Base-by-base conservation (phyloP, 2,797 vertebrate genomes). In the Phoxinus dragarum region DNA sequence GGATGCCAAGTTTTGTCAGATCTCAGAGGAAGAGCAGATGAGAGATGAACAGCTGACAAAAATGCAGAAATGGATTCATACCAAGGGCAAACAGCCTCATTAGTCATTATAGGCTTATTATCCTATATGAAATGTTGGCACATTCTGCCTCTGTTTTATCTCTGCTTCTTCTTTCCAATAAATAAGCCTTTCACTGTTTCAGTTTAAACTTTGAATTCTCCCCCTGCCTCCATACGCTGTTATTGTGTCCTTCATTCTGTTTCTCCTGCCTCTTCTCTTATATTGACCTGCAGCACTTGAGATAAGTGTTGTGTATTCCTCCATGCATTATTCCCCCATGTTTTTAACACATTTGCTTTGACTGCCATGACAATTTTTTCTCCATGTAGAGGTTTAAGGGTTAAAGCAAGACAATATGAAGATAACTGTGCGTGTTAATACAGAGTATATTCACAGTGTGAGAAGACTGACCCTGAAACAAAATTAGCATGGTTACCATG, bases 21-120 rank as follows among this genome's bases (percentile, higher is more conserved):
- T 86, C 72, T 80, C 44, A 59, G 44, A 68, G 69, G 61, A 81
- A 77, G 56, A 82, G 47, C 21, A 81, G 86, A 78, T 44, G 59
- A 75, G 52, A 71, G 49, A 68, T 82, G 80, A 75, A 82, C 56
- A 69, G 56, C 42, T 72, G 86, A 84, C 75, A 84, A 80, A 88
- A 77, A 82, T 54, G 16, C 42, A 34, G 34, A 82, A 66, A 85
- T 64, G 49, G 82, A 76, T 52, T 76, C 52, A 79, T 56, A 49
- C 73, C 73, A 67, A 23, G 61, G 40, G 78, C 61, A 80, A 31
- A 76, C 72, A 54, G 73, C 67, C 59, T 75, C 81, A 66, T 84
- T 78, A 78, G 59, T 66, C 81, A 66, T 84, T 78, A 78, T 71
- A 78, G 47, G n/a, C 74, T 71, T 76, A 68, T 78, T 59, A 36